Evolutionary conservation across 2,888 invertebrate genomes (phyloP).

Genomic region (Biston betularia): DNA sequence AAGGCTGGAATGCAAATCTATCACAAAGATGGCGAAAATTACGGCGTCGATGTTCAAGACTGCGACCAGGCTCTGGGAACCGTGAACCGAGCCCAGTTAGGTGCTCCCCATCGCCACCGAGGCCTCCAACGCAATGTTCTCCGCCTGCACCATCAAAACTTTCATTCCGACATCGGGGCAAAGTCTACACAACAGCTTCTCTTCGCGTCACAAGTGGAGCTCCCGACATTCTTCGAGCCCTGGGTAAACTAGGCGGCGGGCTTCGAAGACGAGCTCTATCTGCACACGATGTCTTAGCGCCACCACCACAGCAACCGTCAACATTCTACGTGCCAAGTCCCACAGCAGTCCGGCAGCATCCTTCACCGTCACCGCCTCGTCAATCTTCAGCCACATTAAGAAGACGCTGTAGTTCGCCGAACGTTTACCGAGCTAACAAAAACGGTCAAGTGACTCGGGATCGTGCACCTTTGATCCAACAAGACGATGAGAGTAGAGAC

Average conservation of each 20-base stretch:
- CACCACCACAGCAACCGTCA: constrained; percentile 84
- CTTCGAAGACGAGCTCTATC: constrained; percentile 89
- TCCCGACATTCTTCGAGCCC: constrained; percentile 88
- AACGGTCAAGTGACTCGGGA: constrained; percentile 57
- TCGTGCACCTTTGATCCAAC: constrained; percentile 67
- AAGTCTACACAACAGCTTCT: constrained; percentile 82
- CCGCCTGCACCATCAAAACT: constrained; percentile 80
- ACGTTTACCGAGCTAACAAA: constrained; percentile 73
- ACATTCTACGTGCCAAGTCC: constrained; percentile 91
- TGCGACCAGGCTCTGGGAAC: constrained; percentile 88
- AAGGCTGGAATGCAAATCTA: constrained; percentile 91
- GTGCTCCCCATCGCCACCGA: constrained; percentile 85
- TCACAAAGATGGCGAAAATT: constrained; percentile 91
- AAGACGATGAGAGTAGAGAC: constrained; percentile 76
- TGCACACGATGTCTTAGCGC: constrained; percentile 89
- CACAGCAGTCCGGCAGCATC: constrained; percentile 77
- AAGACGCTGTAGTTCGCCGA: constrained; percentile 79
- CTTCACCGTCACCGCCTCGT: constrained; percentile 73
- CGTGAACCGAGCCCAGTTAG: constrained; percentile 85
- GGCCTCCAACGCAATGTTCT: constrained; percentile 80
- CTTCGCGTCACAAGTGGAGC: constrained; percentile 85
- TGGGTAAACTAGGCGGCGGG: constrained; percentile 90
- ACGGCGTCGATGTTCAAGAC: constrained; percentile 89
- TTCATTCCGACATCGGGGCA: constrained; percentile 80
- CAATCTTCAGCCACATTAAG: constrained; percentile 69